phyloP scores from a whole-genome alignment of 1,140 invertebrate genomes.

The Drosophila takahashii region DNA sequence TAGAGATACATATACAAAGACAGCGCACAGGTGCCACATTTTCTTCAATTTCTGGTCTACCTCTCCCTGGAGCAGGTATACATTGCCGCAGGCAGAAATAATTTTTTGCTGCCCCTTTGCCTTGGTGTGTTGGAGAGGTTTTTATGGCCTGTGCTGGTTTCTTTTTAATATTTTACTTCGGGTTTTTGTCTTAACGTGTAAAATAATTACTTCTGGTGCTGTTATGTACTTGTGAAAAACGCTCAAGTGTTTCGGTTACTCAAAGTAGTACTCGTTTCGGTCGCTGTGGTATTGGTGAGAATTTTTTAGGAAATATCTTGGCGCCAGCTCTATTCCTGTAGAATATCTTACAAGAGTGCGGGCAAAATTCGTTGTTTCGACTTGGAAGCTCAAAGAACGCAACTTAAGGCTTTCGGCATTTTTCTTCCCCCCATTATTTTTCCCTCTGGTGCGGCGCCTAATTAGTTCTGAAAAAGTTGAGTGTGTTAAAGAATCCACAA shows the following conservation, averaged over 20 bases:
- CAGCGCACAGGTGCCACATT: constrained; percentile 71
- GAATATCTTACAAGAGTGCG: constrained; percentile 11
- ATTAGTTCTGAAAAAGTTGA: constrained; percentile 49
- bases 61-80: constrained; percentile 30
- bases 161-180: constrained; percentile 33
- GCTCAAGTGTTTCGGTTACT: constrained; percentile 54
- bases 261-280: constrained; percentile 14
- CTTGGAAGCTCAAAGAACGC: constrained; percentile 23
- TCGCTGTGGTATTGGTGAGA: constrained; percentile 55
- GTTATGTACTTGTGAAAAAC: constrained; percentile 57
- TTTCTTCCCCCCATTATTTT: neutral
- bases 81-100: constrained; percentile 47
- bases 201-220: constrained; percentile 50
- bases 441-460: constrained; percentile 41
- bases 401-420: constrained; percentile 35
- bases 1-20: constrained; percentile 16
- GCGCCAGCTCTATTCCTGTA: constrained; percentile 20
- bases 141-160: constrained; percentile 47
- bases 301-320: constrained; percentile 34
- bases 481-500: constrained; percentile 56
- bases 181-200: constrained; percentile 56
- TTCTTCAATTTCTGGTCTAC: constrained; percentile 43
- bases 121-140: constrained; percentile 11
- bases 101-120: constrained; percentile 19
- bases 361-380: constrained; percentile 12